phyloP scores from a whole-genome alignment of 2,888 invertebrate genomes.

The Eulithis prunata region DNA sequence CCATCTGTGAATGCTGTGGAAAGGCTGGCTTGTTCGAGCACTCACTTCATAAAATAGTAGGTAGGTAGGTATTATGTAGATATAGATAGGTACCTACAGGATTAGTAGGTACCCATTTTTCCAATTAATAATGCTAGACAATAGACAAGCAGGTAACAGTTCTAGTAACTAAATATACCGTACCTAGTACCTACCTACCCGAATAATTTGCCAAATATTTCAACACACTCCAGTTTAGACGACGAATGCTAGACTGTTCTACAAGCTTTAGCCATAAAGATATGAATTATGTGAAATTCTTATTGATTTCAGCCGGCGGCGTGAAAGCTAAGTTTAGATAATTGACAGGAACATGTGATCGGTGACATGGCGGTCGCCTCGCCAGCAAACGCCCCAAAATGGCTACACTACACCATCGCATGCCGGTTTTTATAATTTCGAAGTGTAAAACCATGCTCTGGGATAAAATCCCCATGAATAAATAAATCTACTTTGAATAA shows the following conservation, averaged over 20 bases:
- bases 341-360: constrained; percentile 57
- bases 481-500: neutral
- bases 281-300: neutral
- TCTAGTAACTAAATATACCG: too few species aligned
- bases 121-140: too few species aligned
- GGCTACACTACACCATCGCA: constrained; percentile 70
- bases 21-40: neutral
- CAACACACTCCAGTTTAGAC: neutral
- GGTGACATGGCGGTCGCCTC: constrained; percentile 75
- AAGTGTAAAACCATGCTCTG: neutral
- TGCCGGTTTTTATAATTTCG: constrained; percentile 53
- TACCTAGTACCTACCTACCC: constrained; percentile 26
- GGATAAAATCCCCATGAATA: neutral
- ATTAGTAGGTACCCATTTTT: too few species aligned
- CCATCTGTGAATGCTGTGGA: constrained; percentile 61
- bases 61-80: too few species aligned
- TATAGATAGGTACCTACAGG: too few species aligned
- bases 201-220: constrained; percentile 29
- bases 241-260: neutral
- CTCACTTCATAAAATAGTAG: neutral
- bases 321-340: neutral
- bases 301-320: constrained; percentile 7
- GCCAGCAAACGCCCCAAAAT: constrained; percentile 67
- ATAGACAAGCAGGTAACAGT: too few species aligned
- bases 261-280: neutral